These are phyloP conservation scores for Galerucella nymphaeae DNA, from an alignment of 2,888 invertebrate genomes.

Conservation along the genomic window DNA sequence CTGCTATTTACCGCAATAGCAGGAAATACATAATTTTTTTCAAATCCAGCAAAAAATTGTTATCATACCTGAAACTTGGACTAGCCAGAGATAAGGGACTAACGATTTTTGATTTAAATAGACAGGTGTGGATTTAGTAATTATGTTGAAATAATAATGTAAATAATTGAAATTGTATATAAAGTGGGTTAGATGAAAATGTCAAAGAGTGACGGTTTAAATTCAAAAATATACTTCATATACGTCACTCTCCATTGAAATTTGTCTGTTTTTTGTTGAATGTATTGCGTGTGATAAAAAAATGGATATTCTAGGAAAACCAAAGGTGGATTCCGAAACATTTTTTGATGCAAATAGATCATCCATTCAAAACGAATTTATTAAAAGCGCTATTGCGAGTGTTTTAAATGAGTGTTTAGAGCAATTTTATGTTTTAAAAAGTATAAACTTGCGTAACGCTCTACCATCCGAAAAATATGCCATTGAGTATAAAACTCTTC, in stretches of 20 bases:
- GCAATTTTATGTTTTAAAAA: slow-evolving; percentile 47
- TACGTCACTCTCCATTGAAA: not conserved
- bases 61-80: too few species aligned
- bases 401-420: slow-evolving; percentile 45
- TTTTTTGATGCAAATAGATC: not conserved
- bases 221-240: not conserved
- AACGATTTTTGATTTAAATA: too few species aligned
- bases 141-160: too few species aligned
- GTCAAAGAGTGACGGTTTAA: not conserved
- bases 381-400: slow-evolving; percentile 3
- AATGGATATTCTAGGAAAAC: not conserved
- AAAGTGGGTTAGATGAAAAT: too few species aligned
- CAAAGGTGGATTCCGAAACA: not conserved
- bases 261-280: not conserved
- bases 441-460: slow-evolving; percentile 40
- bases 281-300: not conserved
- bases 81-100: too few species aligned
- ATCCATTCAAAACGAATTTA: not conserved
- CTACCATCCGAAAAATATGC: slow-evolving; percentile 16
- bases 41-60: too few species aligned
- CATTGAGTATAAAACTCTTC: slow-evolving; percentile 32
- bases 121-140: too few species aligned
- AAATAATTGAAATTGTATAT: too few species aligned
- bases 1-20: too few species aligned
- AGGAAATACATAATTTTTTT: too few species aligned